Conservation (phyloP, 2,888 invertebrate genomes). For the Eumerus sabulonum region DNA sequence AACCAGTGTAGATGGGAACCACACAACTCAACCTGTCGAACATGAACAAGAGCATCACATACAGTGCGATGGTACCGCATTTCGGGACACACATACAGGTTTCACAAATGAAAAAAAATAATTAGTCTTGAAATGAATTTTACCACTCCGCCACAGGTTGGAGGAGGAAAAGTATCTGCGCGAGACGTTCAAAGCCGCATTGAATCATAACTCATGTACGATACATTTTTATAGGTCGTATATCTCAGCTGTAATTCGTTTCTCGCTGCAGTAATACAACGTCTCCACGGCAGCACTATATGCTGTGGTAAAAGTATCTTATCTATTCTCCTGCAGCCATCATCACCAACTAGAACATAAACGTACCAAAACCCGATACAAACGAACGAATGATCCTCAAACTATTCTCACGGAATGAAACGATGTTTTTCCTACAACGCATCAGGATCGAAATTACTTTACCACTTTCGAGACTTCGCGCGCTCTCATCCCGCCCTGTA, state of each 20-base stretch:
- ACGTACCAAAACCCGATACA: slow-evolving; percentile 16
- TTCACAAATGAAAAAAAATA: slow-evolving; percentile 35
- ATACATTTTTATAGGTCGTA: slow-evolving; percentile 66
- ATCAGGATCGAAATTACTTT: slow-evolving; percentile 38
- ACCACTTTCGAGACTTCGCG: too few relatives aligned
- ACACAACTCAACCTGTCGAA: background rate
- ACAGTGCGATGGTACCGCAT: slow-evolving; percentile 41
- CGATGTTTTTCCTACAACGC: slow-evolving; percentile 47
- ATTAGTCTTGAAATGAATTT: slow-evolving; percentile 61
- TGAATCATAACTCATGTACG: slow-evolving; percentile 61
- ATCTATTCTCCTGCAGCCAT: slow-evolving; percentile 39
- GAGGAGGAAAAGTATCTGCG: slow-evolving; percentile 35
- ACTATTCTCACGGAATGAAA: slow-evolving; percentile 54
- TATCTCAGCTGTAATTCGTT: slow-evolving; percentile 62
- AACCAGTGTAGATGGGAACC: too few relatives aligned
- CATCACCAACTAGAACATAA: slow-evolving; percentile 56
- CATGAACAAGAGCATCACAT: slow-evolving; percentile 28
- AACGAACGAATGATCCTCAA: slow-evolving; percentile 24
- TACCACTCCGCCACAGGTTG: slow-evolving; percentile 27
- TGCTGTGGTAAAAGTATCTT: slow-evolving; percentile 51
- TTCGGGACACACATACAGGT: slow-evolving; percentile 20
- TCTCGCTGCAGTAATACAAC: slow-evolving; percentile 27
- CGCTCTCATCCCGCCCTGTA: slow-evolving; percentile 33
- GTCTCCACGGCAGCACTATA: slow-evolving; percentile 17
- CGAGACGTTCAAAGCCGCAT: slow-evolving; percentile 28